Conservation (phyloP, 2,113 vertebrate genomes). For the Todiramphus chloris region DNA sequence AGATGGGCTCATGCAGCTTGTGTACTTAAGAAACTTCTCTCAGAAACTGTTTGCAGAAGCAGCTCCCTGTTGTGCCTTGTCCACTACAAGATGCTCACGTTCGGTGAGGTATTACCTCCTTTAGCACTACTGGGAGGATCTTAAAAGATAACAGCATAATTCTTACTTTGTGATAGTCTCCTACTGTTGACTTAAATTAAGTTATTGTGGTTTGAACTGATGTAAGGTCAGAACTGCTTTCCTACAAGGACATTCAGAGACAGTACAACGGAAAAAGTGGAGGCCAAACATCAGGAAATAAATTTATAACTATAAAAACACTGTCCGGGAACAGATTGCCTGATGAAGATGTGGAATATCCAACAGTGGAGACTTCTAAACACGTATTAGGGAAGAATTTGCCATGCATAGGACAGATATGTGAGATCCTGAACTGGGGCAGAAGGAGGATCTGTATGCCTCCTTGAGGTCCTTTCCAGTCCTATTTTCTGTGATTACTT, state of each 20-base stretch:
- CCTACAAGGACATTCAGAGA: not conserved
- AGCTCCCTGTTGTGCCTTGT: not conserved
- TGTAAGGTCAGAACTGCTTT: not conserved
- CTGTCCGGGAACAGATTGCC: not conserved
- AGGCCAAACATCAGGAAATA: not conserved
- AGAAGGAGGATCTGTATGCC: not conserved
- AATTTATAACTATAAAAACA: not conserved
- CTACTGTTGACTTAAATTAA: not conserved
- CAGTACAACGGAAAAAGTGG: not conserved
- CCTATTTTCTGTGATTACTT: not conserved
- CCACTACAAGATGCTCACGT: not conserved
- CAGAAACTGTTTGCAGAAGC: not conserved
- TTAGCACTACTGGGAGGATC: not conserved
- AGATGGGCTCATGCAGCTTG: not conserved
- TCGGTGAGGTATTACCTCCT: not conserved
- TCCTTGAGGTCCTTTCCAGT: not conserved
- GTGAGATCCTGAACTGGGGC: accelerated
- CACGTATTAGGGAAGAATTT: not conserved
- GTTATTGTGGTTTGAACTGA: not conserved
- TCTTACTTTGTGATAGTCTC: not conserved
- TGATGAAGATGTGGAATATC: not conserved
- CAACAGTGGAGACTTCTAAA: not conserved
- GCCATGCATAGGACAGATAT: not conserved
- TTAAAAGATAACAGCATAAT: not conserved
- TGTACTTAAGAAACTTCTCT: not conserved